phyloP scores from a whole-genome alignment of 1,140 invertebrate genomes.

The Xylocopa sonorina region DNA sequence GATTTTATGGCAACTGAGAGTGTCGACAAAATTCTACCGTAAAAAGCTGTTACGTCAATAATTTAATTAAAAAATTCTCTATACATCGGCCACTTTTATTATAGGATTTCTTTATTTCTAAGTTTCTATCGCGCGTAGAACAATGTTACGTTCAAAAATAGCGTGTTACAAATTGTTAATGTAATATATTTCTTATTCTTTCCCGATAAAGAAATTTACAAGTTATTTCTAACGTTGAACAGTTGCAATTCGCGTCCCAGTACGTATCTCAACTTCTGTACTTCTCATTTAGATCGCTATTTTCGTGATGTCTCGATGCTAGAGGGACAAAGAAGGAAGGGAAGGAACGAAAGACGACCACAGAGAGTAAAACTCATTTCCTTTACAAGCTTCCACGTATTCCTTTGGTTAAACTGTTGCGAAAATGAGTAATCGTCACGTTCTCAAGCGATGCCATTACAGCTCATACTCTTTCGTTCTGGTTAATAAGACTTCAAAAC shows the following conservation, averaged over 20 bases:
- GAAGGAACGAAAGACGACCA: background rate
- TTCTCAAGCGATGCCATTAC: no score
- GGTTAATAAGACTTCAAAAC: no score
- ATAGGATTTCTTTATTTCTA: no score
- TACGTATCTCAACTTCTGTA: background rate
- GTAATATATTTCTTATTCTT: background rate
- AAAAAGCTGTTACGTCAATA: no score
- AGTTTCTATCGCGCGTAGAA: no score
- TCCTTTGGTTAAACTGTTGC: no score
- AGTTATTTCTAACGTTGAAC: background rate
- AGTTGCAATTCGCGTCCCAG: background rate
- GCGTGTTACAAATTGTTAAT: background rate
- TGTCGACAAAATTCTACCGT: background rate
- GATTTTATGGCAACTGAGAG: background rate
- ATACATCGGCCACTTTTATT: no score
- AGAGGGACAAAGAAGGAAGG: background rate
- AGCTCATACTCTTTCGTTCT: no score
- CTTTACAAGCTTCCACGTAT: slow-evolving; percentile 11
- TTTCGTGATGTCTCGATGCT: background rate
- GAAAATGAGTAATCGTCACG: no score
- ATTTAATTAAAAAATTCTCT: no score
- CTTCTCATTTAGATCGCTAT: slow-evolving; percentile 1
- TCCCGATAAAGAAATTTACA: background rate
- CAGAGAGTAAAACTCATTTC: background rate
- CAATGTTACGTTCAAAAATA: no score